These are phyloP conservation scores for Melipona quadrifasciata DNA, from an alignment of 1,140 invertebrate species.

Conservation along the genomic window DNA sequence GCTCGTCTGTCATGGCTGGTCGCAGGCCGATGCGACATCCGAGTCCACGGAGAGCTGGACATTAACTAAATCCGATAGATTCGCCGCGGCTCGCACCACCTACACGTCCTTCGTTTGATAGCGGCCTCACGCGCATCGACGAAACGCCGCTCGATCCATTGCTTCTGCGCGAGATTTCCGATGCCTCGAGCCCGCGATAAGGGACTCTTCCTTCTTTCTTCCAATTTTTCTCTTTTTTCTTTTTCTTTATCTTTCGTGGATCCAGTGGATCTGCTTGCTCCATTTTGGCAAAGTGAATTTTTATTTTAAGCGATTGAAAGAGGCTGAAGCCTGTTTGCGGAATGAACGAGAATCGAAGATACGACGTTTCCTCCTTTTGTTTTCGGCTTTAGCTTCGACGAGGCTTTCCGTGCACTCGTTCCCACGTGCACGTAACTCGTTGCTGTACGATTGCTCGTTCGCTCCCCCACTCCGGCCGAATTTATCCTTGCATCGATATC, in stretches of 20 bases:
- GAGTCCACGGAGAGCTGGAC: conserved; percentile 52
- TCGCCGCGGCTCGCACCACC: conserved; percentile 52
- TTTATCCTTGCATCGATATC: too few relatives aligned
- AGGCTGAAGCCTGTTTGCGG: too few relatives aligned
- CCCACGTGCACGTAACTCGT: too few relatives aligned
- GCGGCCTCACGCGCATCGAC: conserved; percentile 36
- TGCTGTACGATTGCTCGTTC: too few relatives aligned
- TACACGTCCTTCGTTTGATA: conserved; percentile 44
- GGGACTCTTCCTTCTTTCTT: not conserved
- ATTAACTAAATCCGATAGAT: conserved; percentile 70
- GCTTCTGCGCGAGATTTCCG: conserved; percentile 46
- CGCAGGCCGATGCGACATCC: conserved; percentile 5
- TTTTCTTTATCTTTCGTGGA: not conserved
- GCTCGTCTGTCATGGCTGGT: conserved; percentile 26
- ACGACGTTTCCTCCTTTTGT: too few relatives aligned
- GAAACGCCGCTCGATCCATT: conserved; percentile 16
- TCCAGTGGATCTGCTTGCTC: not conserved
- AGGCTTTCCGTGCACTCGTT: too few relatives aligned
- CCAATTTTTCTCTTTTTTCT: not conserved
- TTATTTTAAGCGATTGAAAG: too few relatives aligned
- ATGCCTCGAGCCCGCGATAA: conserved; percentile 1
- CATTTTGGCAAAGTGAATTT: too few relatives aligned
- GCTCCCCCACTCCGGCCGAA: too few relatives aligned
- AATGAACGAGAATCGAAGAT: too few relatives aligned
- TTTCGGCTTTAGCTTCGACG: too few relatives aligned